phyloP scores from a whole-genome alignment of 2,888 invertebrate species.

The Sclerodermus sp. region DNA sequence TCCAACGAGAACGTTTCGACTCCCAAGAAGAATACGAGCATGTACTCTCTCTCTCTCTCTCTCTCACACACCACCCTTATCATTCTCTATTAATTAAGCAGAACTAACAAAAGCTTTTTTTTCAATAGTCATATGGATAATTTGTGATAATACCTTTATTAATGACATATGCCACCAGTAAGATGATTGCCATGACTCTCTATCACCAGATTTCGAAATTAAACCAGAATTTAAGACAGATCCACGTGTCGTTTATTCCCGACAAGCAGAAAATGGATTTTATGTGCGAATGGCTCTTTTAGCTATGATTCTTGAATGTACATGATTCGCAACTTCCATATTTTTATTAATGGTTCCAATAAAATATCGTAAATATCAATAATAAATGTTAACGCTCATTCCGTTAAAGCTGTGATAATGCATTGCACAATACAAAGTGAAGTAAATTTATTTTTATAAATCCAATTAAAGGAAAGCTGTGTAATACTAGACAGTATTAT shows the following conservation, averaged over 20 bases:
- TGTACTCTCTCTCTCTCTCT: constrained; percentile 60
- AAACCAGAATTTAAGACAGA: constrained; percentile 94
- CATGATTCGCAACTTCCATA: no score
- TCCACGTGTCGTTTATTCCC: constrained; percentile 96
- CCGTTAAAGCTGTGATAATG: no score
- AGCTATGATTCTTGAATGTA: constrained; percentile 79
- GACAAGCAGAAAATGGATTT: constrained; percentile 97
- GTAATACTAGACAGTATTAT: no score
- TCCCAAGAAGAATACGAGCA: constrained; percentile 82
- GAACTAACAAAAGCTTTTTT: not conserved
- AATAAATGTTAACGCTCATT: no score
- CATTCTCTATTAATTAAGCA: no score
- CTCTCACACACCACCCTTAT: no score
- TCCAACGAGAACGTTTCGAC: constrained; percentile 90
- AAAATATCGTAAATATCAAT: no score
- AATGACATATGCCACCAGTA: constrained; percentile 91
- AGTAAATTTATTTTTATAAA: no score
- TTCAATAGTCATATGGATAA: constrained; percentile 70
- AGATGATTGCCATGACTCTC: constrained; percentile 95
- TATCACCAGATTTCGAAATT: constrained; percentile 94
- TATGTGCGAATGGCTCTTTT: constrained; percentile 97
- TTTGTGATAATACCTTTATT: constrained; percentile 91
- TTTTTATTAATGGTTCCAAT: no score
- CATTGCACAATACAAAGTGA: no score
- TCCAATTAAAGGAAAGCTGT: no score